A percentile compares a stretch with the other conserved stretches of the same genome.
Conservation (phyloP, 1,140 invertebrate genomes). For the Manduca sexta region DNA sequence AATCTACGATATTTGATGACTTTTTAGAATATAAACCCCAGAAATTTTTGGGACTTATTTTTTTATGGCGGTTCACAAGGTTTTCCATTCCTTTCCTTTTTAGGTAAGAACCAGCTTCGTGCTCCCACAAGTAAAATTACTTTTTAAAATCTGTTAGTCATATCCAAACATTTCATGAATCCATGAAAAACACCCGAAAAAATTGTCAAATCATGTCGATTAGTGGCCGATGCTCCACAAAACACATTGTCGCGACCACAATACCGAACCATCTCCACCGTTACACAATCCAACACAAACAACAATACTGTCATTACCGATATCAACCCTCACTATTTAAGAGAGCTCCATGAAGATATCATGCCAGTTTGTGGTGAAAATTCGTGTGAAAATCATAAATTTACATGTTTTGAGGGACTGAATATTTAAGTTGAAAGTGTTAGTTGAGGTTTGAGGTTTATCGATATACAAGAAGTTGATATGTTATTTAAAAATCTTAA, state of each 20-base stretch:
- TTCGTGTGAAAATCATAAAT: constrained; percentile 29
- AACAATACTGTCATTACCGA: constrained; percentile 5
- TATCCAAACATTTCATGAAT: constrained; percentile 12
- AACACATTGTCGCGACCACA: constrained; percentile 52
- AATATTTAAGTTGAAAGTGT: no score
- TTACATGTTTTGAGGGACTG: no score
- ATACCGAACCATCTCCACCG: constrained; percentile 36
- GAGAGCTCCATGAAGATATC: constrained; percentile 22
- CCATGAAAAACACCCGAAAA: constrained; percentile 31
- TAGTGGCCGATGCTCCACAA: constrained; percentile 57
- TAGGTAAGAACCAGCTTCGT: no score
- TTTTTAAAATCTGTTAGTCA: background rate
- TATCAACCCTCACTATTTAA: constrained; percentile 61
- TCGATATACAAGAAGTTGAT: no score
- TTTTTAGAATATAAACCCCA: no score
- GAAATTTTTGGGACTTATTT: no score
- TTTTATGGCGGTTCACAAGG: no score
- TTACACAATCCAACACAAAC: constrained; percentile 54
- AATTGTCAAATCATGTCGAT: constrained; percentile 66
- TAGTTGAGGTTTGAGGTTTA: no score
- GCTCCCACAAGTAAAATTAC: background rate
- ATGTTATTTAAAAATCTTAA: constrained; percentile 30
- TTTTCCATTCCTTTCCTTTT: no score
- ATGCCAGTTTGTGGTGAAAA: constrained; percentile 48
- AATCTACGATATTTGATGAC: no score